Base-by-base conservation (phyloP, 2,113 vertebrate species). In the Micromys minutus region DNA sequence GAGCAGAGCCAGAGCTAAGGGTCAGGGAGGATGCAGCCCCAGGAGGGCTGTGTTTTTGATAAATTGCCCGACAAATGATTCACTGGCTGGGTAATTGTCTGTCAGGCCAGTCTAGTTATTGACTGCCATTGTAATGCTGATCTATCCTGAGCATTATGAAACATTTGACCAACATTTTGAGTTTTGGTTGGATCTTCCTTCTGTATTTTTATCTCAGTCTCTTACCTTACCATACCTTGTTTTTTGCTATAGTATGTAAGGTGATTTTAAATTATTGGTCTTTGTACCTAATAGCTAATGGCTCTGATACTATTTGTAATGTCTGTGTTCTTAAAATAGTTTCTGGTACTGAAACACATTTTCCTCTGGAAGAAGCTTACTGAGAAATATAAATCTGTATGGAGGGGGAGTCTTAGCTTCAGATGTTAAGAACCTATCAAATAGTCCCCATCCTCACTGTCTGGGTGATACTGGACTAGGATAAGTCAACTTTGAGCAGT, bases 61-160 rank as follows among this genome's bases (percentile, higher is more conserved):
- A 93, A 39, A 83, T 87, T 83, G 52, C 24, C 89, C 11, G 29
- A 26, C 94, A 72, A 79, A 80, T 85, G 84, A 77, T 65, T 92
- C 55, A 86, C 84, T 94, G 94, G 57, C 61, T 65, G 52, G 69
- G 26, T 93, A 24, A 63, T 84, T n/a, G 19, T 52, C 79, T 12
- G 7, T 76, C 69, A 76, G 0, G 31, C 1, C 22, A 72, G 0
- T 90, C 65, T 90, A 87, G 52, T n/a, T 87, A 86, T 47, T 94
- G 59, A 59, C 65, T 91, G 11, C n/a, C n/a, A 63, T 11, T 57
- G 67, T 76, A 59, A 80, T 90, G 84, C 59, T 94, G 65, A 67
- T 95, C n/a, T 91, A 36, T 80, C 47, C 22, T 77, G 31, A 93
- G 17, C 93, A 39, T 90, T 63, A 93, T 85, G 69, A 94, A 90